Evolutionary conservation across 2,888 invertebrate genomes (phyloP).

Genomic region (Dasysyrphus tricinctus): DNA sequence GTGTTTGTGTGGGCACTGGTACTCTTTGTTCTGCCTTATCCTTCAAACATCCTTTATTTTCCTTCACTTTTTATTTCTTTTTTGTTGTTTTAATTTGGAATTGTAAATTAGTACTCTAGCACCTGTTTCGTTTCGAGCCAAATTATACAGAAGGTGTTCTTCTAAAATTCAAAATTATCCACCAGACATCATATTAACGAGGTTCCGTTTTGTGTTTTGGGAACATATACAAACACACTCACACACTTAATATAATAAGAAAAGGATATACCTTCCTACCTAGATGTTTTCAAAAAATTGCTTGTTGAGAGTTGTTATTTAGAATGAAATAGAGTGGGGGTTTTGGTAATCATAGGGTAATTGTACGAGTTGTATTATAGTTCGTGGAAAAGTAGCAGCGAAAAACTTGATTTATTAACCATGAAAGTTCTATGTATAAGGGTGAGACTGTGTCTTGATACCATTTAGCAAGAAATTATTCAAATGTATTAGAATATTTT

Average conservation of each 20-base stretch:
- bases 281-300: slow-evolving; percentile 1
- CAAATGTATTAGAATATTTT: background rate
- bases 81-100: slow-evolving; percentile 19
- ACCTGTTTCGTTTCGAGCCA: slow-evolving; percentile 58
- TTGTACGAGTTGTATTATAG: slow-evolving; percentile 41
- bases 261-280: background rate
- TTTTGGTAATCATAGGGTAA: slow-evolving; percentile 64
- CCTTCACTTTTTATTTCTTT: background rate
- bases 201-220: slow-evolving; percentile 71
- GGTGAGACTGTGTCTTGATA: no score
- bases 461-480: background rate
- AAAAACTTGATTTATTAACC: slow-evolving; percentile 66
- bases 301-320: slow-evolving; percentile 17
- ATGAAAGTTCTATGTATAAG: background rate
- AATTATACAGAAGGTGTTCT: slow-evolving; percentile 59
- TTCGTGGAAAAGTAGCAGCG: slow-evolving; percentile 20
- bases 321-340: background rate
- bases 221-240: slow-evolving; percentile 5
- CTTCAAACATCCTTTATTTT: slow-evolving; percentile 36
- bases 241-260: background rate
- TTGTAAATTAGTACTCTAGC: slow-evolving; percentile 48
- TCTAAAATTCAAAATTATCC: slow-evolving; percentile 73
- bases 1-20: slow-evolving; percentile 66
- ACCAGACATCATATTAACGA: slow-evolving; percentile 74
- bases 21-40: slow-evolving; percentile 52